Base-by-base conservation (phyloP, 2,113 vertebrate genomes). In the Microtus montanus region DNA sequence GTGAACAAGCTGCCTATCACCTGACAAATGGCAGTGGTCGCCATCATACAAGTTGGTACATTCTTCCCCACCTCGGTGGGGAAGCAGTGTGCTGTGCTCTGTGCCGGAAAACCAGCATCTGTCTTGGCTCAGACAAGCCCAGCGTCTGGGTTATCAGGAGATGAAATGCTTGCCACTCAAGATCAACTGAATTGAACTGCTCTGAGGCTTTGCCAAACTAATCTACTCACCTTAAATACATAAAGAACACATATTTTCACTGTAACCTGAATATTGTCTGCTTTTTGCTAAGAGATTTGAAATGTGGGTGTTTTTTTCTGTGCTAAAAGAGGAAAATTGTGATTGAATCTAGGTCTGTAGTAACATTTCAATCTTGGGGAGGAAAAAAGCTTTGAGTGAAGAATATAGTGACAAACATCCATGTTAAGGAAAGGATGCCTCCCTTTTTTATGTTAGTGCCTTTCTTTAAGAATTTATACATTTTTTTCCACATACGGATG, bases 281-380 rank as follows among this genome's bases (percentile, higher is more conserved):
- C 75, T 96, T 94, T 96, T 96, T 90, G 77, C 61, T 93, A 73
- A 96, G 90, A 77, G 4, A 89, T 8, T 96, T 96, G 91, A 92
- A 91, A 83, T 93, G 14, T 74, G 91, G 26, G 64, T 73, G 91
- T 19, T n/a, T 49, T 44, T 97, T 47, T 95, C 38, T 73, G 14
- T 96, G 75, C 92, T 93, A 88, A 94, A 74, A 54, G 90, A 89
- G 35, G 66, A 95, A 92, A 88, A 66, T 47, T 66, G n/a, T 15
- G 49, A 22, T 78, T 95, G 94, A 94, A 92, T 85, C 71, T 83
- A 9, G 12, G 30, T 35, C 91, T 94, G 71, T 82, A 41, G 52
- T 86, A 93, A 54, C 26, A 90, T 93, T 97, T 89, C 68, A 91
- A 4, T 93, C 73, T 26, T 94, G 58, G 70, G 66, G 93, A 90